Percentiles rank a stretch among this genome's conserved stretches.
These are phyloP conservation scores for Papilio machaon DNA, from an alignment of 1,140 invertebrate genomes.

Conservation along the genomic window DNA sequence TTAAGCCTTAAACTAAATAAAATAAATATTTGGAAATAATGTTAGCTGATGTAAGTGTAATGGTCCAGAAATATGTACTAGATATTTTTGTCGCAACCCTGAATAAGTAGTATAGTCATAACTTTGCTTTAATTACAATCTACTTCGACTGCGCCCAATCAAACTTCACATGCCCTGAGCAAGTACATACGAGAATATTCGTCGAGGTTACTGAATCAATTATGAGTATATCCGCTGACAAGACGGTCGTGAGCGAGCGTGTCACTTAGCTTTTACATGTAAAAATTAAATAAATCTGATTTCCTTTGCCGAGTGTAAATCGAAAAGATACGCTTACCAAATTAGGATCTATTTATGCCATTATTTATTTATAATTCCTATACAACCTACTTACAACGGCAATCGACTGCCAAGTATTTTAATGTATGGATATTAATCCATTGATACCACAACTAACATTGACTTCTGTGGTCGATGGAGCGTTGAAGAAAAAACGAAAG, in stretches of 20 bases:
- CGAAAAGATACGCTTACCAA: neutral
- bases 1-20: conserved; percentile 8
- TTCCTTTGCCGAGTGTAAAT: neutral
- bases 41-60: neutral
- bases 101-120: conserved; percentile 23
- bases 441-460: conserved; percentile 14
- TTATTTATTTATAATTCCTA: conserved; percentile 24
- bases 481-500: conserved; percentile 31
- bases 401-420: conserved; percentile 18
- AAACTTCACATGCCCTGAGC: conserved; percentile 22
- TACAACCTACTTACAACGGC: conserved; percentile 1
- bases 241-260: conserved; percentile 1
- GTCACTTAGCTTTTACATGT: conserved; percentile 27
- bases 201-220: conserved; percentile 38
- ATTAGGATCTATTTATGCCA: conserved; percentile 13
- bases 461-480: conserved; percentile 20
- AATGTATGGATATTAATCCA: neutral
- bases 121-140: conserved; percentile 36
- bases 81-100: conserved; percentile 24
- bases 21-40: conserved; percentile 2
- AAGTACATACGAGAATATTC: conserved; percentile 36
- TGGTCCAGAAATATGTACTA: conserved; percentile 28
- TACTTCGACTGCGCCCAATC: conserved; percentile 9
- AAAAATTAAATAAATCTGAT: conserved; percentile 12
- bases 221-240: conserved; percentile 31